Evolutionary conservation across 2,888 invertebrate genomes (phyloP), one percentile per base, ranked within the genome.

Genomic region (Apodemia mormo): DNA sequence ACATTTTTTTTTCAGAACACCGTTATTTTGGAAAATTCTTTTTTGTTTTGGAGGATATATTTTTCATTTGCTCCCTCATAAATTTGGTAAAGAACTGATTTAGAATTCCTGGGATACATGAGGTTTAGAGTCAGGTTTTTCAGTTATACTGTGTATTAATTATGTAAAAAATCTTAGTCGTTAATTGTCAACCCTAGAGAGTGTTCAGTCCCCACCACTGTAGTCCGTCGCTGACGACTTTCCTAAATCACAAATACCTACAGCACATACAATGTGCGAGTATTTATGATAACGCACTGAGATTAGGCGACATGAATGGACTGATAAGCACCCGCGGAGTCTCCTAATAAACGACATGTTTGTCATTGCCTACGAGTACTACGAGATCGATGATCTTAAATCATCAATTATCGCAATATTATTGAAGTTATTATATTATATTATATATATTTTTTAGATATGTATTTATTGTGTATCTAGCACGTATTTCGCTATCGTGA

Each of bases 221-320:
- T 67, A 67, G 67, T 72, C 65, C 40, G 67, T 65, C 69, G 66
- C 61, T 70, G 69, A 71, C 68, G 61, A 74, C 71, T 71, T 72
- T 71, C 66, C 70, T 71, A 68, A 68, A 66, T 61, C 52, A 56
- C 56, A 64, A 71, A 64, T 49, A 30, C 49, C 66, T 61, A 66
- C 69, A 58, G 68, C 66, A 74, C 73, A 74, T 75, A 72, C 73
- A 72, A 74, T 74, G 75, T 76, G 78, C 72, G 70, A 70, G 54
- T 71, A 73, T 75, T 77, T 76, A 80, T 78, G 73, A 71, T 68
- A 73, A 71, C 72, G 75, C 71, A 8, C 22, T n/a, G n/a, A 76
- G 76, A 76, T 75, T 69, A 70, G 72, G 69, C 74, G 73, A 76
- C 73, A 77, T 81, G 81, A 80, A 80, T 80, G 79, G 71, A 70